Base-by-base conservation (phyloP, 2,888 invertebrate species). In the Phengaris arion region DNA sequence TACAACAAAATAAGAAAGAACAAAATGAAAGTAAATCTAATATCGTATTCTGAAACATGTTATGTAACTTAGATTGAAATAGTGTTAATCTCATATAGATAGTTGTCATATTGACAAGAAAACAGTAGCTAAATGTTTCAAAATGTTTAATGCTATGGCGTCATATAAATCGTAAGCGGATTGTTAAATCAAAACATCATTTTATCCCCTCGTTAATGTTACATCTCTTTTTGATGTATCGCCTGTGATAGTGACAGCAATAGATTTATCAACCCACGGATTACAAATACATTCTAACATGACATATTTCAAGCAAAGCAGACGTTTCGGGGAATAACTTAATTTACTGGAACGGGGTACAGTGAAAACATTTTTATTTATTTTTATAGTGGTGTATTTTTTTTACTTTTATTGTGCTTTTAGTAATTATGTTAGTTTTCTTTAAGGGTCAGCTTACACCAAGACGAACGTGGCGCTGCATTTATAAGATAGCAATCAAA, bases 191-290 rank as follows among this genome's bases (percentile, higher is more conserved):
- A 64, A 13, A 64, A 64, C 64, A 64, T 7, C 64, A 64, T 45
- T 64, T 64, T 35, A 10, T 64, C 64, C 10, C 52, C 52, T 64
- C 64, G 12, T 35, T 64, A 64, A 64, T 45, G 64, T 35, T 13
- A 35, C 35, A 64, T 64, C 64, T 64, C 64, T 64, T 64, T 64
- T 64, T 64, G 64, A 64, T 64, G 35, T 64, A 64, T 64, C 64
- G 12, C 64, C 64, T 13, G 35, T 13, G 35, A 64, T 64, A 64
- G 64, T 13, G 64, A 64, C 64, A 35, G 64, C 64, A 12, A 64
- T 64, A 64, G 64, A 64, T 52, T 52, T 12, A 52, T 64, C 64
- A 64, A 64, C 35, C 35, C 64, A 35, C 12, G 64, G 64, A 64
- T 64, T 64, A 64, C 64, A 35, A 64, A 64, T 35, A 64, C 64